phyloP scores from a whole-genome alignment of 2,797 vertebrate genomes.

The Bradypodion pumilum region DNA sequence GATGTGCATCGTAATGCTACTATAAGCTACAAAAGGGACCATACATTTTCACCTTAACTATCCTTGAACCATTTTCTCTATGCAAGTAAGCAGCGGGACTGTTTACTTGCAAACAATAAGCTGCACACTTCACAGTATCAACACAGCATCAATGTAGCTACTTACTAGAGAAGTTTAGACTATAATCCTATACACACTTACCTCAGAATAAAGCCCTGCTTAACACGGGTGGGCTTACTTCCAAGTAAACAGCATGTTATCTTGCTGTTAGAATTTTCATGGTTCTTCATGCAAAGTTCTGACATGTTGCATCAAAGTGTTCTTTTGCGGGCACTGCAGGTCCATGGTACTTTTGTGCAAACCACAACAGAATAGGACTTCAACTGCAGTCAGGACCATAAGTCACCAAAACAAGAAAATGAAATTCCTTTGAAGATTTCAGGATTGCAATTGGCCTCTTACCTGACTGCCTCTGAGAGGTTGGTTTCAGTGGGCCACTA shows the following conservation, averaged over 20 bases:
- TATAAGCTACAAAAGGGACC: slow-evolving; percentile 53
- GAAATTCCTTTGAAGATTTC: background rate
- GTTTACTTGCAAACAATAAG: slow-evolving; percentile 67
- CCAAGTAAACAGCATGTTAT: background rate
- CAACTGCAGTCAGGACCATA: background rate
- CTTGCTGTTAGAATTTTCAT: slow-evolving; percentile 34
- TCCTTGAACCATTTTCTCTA: slow-evolving; percentile 56
- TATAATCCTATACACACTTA: background rate
- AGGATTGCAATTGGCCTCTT: background rate
- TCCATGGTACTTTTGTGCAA: background rate
- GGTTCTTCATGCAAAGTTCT: slow-evolving; percentile 35
- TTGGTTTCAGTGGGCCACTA: background rate
- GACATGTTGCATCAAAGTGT: background rate
- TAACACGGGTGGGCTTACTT: background rate
- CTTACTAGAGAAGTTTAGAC: slow-evolving; percentile 36
- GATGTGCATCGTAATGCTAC: slow-evolving; percentile 44
- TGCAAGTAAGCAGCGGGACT: slow-evolving; percentile 50
- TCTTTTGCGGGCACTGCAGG: background rate
- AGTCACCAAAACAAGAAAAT: background rate
- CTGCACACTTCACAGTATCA: slow-evolving; percentile 64
- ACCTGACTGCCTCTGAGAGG: background rate
- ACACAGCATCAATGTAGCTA: slow-evolving; percentile 38
- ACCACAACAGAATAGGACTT: background rate
- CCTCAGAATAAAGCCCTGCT: background rate
- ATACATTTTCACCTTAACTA: slow-evolving; percentile 63